Evolutionary conservation across 2,797 vertebrate species (phyloP), one percentile per base, ranked within the genome.

Genomic region (Clarias platycephalus): DNA sequence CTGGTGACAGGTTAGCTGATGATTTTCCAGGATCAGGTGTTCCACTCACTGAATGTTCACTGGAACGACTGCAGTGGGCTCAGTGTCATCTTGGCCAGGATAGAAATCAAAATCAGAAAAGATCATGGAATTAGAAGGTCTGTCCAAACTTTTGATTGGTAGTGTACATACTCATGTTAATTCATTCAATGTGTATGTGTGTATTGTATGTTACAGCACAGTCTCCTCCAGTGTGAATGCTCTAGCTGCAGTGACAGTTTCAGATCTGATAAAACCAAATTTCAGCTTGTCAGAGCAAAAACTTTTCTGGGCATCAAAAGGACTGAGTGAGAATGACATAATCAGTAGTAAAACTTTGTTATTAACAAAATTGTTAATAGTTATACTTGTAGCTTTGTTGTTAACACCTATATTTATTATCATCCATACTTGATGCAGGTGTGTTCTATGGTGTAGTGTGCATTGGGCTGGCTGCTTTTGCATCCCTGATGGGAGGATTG

Each of bases 151-250:
- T 53, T 53, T 53, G 49, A 53, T 12, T 53, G 12, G 49, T 53
- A 53, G 49, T 53, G 49, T 3, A 53, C 31, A 34, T 76, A 22
- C 26, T 34, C 24, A 31, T 20, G 9, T 20, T 24, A 24, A 13
- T 58, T 58, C 31, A 16, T 58, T 1, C 26, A n/a, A 16, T 84
- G 70, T 78, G 63, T 70, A 4, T 70, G 37, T 44, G 70, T 64
- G 20, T 40, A 71, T 2, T 74, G 44, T 15, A 71, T 12, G 6
- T 80, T 83, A 5, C 88, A 99, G 97, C 92, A 98, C 97, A 0
- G 97, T 98, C 89, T 99, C 97, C 24, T 98, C 97, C 91, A 97
- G 97, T 88, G 96, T 99, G 88, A 99, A 97, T 31, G 97, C 97
- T 18, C 90, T 99, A 88, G 95, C 97, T 81, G 95, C 98, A 0